Base-by-base conservation (phyloP, 2,797 vertebrate species). In the Chaenodraco wilsoni region DNA sequence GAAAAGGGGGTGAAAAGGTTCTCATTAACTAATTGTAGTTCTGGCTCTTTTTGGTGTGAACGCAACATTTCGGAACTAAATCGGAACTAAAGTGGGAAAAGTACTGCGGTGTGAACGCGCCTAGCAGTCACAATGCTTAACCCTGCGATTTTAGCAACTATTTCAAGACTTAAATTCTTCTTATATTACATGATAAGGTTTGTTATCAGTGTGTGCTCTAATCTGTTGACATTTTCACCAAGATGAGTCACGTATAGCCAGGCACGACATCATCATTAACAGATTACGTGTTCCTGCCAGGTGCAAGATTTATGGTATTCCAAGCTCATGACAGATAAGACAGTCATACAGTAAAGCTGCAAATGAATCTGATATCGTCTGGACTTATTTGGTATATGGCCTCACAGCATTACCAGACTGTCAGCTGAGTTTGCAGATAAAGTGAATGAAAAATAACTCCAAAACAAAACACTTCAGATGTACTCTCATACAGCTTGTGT, bases 231-330 rank as follows among this genome's bases (percentile, higher is more conserved):
- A 8, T 64, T 64, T 64, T 17, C 40, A 68, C 27, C 33, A 69
- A 75, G 37, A 75, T 48, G 65, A 64, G 12, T 66, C 54, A 12
- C 50, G 5, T 43, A 64, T 52, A 69, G 62, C 12, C 16, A 69
- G 44, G 27, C 52, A 76, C 88, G 75, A 89, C 83, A 84, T 88
- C 83, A 84, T 65, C 68, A 49, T 61, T 31, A 64, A 74, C 64
- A 71, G 59, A 89, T 89, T 72, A 81, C 45, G 79, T 74, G 83
- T 37, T 66, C 43, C 66, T 74, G 78, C 82, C 71, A 73, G 70
- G 51, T 17, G 15, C 37, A 65, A 23, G 21, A 67, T 62, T 70
- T 72, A 73, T 72, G 65, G 54, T 71, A 78, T 82, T 82, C 65
- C 60, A 82, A 58, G 23, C 58, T 73, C 69, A 64, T 78, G 74